These are phyloP conservation scores for Venturia canescens DNA, from an alignment of 1,140 invertebrate genomes.

Conservation along the genomic window DNA sequence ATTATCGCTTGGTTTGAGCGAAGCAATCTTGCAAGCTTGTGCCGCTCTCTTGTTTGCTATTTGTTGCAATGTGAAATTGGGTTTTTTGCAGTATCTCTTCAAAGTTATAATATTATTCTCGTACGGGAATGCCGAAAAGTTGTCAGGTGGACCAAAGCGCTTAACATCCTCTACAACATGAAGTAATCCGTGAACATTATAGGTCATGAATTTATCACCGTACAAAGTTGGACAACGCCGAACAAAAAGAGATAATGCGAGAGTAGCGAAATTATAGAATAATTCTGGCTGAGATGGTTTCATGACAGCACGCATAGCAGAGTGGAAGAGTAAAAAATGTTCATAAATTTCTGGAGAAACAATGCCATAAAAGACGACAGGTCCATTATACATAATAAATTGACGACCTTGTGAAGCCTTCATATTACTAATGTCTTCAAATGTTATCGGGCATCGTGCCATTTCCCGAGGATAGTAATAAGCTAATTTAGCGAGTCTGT, in stretches of 20 bases:
- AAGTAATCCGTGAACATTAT: conserved; percentile 55
- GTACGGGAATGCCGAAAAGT: conserved; percentile 56
- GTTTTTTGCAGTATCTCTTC: too few relatives aligned
- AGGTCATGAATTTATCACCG: conserved; percentile 50
- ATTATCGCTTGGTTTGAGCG: not conserved
- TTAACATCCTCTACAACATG: conserved; percentile 57
- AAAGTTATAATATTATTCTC: too few relatives aligned
- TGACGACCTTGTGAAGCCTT: conserved; percentile 52
- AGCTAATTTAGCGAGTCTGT: conserved; percentile 17
- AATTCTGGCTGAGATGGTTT: conserved; percentile 9
- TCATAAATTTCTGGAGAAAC: conserved; percentile 28
- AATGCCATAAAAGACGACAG: conserved; percentile 33
- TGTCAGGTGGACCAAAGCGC: conserved; percentile 51
- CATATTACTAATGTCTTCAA: conserved; percentile 26
- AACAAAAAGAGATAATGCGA: conserved; percentile 51
- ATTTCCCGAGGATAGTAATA: conserved; percentile 44
- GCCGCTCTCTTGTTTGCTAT: too few relatives aligned
- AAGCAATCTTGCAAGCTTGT: too few relatives aligned
- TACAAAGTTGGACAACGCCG: conserved; percentile 41
- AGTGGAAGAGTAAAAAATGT: conserved; percentile 49
- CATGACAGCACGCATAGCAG: conserved; percentile 35
- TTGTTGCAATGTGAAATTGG: too few relatives aligned
- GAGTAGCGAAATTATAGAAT: conserved; percentile 44
- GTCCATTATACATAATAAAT: conserved; percentile 47
- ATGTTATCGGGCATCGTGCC: conserved; percentile 27